Evolutionary conservation across 2,797 vertebrate species (phyloP).

Genomic region (Todus mexicanus): DNA sequence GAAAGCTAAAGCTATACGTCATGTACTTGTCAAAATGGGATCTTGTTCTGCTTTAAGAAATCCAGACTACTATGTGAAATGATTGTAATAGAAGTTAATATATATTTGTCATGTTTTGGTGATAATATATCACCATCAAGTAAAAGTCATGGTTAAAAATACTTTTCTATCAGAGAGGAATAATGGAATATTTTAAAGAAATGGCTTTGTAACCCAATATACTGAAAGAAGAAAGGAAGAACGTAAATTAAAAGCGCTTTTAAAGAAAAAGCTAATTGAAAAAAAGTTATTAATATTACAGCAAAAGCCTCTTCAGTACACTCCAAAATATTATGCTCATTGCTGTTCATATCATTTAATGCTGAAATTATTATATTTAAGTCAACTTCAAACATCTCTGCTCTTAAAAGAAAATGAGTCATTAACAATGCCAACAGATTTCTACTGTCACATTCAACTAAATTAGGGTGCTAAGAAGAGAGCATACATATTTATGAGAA

Average conservation of each 20-base stretch:
- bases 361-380: constrained; percentile 22
- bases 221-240: not conserved
- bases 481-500: constrained; percentile 24
- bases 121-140: not conserved
- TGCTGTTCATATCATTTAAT: not conserved
- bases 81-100: not conserved
- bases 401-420: constrained; percentile 14
- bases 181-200: not conserved
- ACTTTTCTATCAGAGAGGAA: not conserved
- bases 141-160: not conserved
- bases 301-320: not conserved
- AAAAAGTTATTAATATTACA: not conserved
- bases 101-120: not conserved
- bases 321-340: not conserved
- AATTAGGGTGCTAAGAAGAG: not conserved
- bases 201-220: not conserved
- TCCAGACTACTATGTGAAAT: not conserved
- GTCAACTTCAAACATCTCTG: constrained; percentile 11
- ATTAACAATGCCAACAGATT: constrained; percentile 30
- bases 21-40: not conserved
- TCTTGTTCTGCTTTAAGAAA: not conserved
- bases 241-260: not conserved
- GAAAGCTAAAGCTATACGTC: not conserved
- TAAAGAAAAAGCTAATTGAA: not conserved
- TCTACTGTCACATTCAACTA: not conserved